Conservation (phyloP, 2,888 invertebrate species). For the Euzophera pinguis region DNA sequence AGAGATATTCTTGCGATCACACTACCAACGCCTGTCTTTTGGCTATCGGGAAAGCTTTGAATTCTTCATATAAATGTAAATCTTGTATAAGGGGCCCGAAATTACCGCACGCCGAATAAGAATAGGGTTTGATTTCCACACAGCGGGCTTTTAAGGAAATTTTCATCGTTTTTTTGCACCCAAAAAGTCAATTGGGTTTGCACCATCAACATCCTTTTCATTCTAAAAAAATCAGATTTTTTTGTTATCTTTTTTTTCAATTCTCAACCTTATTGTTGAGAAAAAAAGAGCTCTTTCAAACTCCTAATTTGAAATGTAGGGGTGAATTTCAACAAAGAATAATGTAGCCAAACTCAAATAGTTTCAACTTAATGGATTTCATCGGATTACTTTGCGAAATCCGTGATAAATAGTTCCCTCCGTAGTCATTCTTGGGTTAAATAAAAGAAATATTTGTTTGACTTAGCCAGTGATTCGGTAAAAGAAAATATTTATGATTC, state of each 20-base stretch:
- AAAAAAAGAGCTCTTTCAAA: not conserved
- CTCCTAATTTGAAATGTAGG: not conserved
- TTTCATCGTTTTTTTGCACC: constrained; percentile 25
- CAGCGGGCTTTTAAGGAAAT: constrained; percentile 22
- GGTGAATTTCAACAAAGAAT: constrained; percentile 12
- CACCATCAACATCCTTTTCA: constrained; percentile 13
- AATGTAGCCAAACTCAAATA: constrained; percentile 7
- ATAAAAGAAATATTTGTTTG: not conserved
- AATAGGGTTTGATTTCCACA: constrained; percentile 33
- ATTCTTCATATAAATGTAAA: constrained; percentile 65
- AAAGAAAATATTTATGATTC: not conserved
- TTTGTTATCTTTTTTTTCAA: not conserved
- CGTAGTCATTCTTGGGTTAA: not conserved
- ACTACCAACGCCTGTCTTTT: not conserved
- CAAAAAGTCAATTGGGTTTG: not conserved
- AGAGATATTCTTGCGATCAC: not conserved
- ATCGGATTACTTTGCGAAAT: constrained; percentile 6
- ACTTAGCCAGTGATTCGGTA: not conserved
- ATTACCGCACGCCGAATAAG: constrained; percentile 37
- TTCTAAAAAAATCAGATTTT: constrained; percentile 3
- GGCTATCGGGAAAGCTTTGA: constrained; percentile 10
- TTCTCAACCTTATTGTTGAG: not conserved
- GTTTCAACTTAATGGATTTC: constrained; percentile 12
- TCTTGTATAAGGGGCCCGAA: constrained; percentile 40
- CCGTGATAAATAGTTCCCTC: constrained; percentile 8